A percentile compares a stretch with the other conserved stretches of the same genome.
Evolutionary conservation across 2,797 vertebrate genomes (phyloP).

Genomic region (Hoplostethus mediterraneus): DNA sequence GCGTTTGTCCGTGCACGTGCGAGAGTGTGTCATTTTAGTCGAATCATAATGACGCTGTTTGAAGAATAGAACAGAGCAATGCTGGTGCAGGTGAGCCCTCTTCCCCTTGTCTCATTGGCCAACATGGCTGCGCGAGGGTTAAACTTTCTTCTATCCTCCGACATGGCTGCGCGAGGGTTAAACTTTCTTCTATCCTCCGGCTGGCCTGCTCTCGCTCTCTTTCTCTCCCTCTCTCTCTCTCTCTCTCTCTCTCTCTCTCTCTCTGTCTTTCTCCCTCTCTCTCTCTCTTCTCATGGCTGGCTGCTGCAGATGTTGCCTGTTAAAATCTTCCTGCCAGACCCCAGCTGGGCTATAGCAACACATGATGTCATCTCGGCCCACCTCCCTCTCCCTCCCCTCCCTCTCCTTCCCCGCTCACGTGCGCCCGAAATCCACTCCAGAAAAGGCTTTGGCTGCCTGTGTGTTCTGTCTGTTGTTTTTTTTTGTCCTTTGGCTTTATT

Average conservation of each 20-base stretch:
- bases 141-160: slow-evolving; percentile 54
- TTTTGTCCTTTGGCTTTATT: slow-evolving; percentile 40
- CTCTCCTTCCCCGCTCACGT: slow-evolving; percentile 63
- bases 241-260: background rate
- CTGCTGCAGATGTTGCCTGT: slow-evolving; percentile 82
- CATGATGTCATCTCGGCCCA: slow-evolving; percentile 86
- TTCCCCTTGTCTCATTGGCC: background rate
- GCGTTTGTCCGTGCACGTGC: background rate
- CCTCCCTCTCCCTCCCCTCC: slow-evolving; percentile 56
- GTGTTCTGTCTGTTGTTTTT: slow-evolving; percentile 36
- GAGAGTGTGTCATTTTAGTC: too few relatives aligned
- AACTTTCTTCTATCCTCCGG: slow-evolving; percentile 53
- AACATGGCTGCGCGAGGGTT: slow-evolving; percentile 55
- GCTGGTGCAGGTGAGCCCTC: background rate
- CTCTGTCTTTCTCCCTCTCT: background rate
- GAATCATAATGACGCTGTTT: background rate
- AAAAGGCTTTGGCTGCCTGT: slow-evolving; percentile 46
- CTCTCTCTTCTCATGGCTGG: slow-evolving; percentile 37
- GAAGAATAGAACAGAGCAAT: background rate
- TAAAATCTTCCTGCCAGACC: slow-evolving; percentile 82
- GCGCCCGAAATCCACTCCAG: slow-evolving; percentile 74
- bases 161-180: slow-evolving; percentile 57
- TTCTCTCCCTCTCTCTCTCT: slow-evolving; percentile 4
- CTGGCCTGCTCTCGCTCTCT: slow-evolving; percentile 23
- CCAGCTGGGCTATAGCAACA: slow-evolving; percentile 87